Evolutionary conservation across 1,140 invertebrate genomes (phyloP).

Genomic region (Bombus vancouverensis): DNA sequence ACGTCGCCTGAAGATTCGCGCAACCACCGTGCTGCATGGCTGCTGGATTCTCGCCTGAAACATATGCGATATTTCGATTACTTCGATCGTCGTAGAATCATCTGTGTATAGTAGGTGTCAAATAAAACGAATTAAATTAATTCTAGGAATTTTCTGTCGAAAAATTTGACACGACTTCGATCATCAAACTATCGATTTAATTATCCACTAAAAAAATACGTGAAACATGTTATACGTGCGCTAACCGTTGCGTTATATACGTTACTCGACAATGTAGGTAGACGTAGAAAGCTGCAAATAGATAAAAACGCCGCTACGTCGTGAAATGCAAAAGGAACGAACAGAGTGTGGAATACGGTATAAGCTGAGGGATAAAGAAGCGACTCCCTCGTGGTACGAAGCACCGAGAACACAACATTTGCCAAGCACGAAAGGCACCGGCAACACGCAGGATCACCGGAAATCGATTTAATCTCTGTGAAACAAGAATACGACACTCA

Average conservation of each 20-base stretch:
- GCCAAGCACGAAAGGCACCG: neutral
- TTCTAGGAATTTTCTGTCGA: too few species aligned
- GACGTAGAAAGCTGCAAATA: neutral
- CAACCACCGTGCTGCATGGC: slow-evolving; percentile 83
- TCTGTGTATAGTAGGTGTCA: neutral
- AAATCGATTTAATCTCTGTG: neutral
- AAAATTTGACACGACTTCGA: too few species aligned
- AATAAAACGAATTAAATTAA: neutral
- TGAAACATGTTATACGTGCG: too few species aligned
- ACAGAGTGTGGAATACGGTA: neutral
- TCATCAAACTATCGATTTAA: too few species aligned
- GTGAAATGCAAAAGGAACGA: neutral
- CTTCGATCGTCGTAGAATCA: neutral
- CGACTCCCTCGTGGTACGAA: neutral
- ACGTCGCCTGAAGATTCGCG: slow-evolving; percentile 58
- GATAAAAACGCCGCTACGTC: neutral
- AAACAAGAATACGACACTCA: neutral
- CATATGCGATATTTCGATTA: slow-evolving; percentile 15
- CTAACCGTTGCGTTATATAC: neutral
- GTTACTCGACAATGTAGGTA: neutral
- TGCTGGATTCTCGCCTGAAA: slow-evolving; percentile 84
- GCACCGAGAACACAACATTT: neutral
- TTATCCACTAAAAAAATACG: too few species aligned
- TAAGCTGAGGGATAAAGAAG: neutral
- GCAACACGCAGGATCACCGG: neutral